Evolutionary conservation across 1,140 invertebrate genomes (phyloP), one percentile per base, ranked within the genome.

Genomic region (Wasmannia auropunctata): DNA sequence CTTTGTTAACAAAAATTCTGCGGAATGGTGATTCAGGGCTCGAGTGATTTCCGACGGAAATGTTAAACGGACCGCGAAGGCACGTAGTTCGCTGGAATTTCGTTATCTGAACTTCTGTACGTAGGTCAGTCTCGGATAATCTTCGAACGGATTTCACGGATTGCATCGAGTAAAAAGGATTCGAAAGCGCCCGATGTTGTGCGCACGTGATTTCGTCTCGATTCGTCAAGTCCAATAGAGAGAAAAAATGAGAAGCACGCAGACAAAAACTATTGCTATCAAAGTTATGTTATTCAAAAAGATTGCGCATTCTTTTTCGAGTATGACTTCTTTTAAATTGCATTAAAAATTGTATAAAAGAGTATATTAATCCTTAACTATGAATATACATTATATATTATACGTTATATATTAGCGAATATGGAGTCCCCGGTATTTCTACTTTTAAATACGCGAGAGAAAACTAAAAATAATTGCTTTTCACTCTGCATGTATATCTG

Each of bases 41-140:
- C 62, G 76, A 67, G 37, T 62, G 49, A 40, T 83, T 74, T 72
- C 51, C 56, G 37, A 72, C 79, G 14, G 14, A 74, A 74, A 83
- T 83, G 79, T 74, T 83, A 60, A 72, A 72, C 79, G 65, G 67
- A 72, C 79, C n/a, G 79, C 67, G 25, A 58, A 74, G 25, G 79
- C 65, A 83, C 49, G 67, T 81, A 72, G 19, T 31, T 34, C 25
- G 51, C 14, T 43, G 51, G 65, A 72, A 81, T 74, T 81, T 58
- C 40, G 67, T 83, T 58, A 72, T 40, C 28, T 58, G 51, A 83
- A 83, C 40, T 46, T 74, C n/a, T 28, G 67, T 43, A 72, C 37
- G 63, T 43, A 25, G 67, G 67, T 58, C 67, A 74, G 49, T 31
- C 37, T n/a, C 14, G 67, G 67, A 83, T 83, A 74, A 83, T 83